phyloP scores from a whole-genome alignment of 2,888 invertebrate species.

The Zootermopsis nevadensis region DNA sequence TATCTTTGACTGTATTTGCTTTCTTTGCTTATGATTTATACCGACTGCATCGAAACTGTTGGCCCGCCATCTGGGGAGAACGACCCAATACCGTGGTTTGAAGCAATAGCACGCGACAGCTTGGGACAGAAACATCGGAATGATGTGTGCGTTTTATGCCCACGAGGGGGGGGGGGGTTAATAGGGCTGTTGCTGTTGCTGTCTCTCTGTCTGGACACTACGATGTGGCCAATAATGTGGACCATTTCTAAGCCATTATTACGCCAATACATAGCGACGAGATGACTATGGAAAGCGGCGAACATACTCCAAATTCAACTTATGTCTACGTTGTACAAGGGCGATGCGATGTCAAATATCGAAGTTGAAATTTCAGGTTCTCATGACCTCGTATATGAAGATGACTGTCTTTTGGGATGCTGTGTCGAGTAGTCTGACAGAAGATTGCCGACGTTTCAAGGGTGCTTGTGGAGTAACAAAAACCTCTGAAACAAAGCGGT shows the following conservation, averaged over 20 bases:
- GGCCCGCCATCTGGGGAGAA: background rate
- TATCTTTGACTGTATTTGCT: background rate
- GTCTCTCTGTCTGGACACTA: background rate
- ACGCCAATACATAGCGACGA: background rate
- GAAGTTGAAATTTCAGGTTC: no score
- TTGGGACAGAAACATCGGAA: background rate
- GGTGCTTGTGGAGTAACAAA: no score
- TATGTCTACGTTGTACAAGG: no score
- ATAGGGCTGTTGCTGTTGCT: background rate
- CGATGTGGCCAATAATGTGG: background rate
- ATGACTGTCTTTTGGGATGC: no score
- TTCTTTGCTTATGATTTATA: slow-evolving; percentile 4
- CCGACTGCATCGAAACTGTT: background rate
- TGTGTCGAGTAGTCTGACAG: no score
- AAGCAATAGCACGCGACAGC: background rate
- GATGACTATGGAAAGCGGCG: background rate
- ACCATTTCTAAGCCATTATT: background rate
- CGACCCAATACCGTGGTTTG: background rate
- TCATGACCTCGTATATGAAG: no score
- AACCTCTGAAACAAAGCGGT: no score
- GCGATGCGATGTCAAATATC: no score
- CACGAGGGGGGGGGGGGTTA: background rate
- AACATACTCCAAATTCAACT: background rate
- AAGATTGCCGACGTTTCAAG: no score
- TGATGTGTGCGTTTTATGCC: background rate